Base-by-base conservation (phyloP, 2,888 invertebrate genomes). In the Drosophila seclusa region DNA sequence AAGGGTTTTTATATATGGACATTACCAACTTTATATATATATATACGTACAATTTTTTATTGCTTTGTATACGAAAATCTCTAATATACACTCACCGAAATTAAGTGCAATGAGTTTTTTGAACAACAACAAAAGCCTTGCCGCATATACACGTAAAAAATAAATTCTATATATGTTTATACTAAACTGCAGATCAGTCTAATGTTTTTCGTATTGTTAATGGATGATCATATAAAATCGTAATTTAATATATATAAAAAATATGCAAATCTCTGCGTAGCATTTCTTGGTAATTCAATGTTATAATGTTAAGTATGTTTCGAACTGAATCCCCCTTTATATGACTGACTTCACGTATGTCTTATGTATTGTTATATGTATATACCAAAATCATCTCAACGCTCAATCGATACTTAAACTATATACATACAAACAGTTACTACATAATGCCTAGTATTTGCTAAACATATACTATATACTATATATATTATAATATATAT, bases 331-430 rank as follows among this genome's bases (percentile, higher is more conserved):
- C 53, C 77, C 77, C 78, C 57, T 72, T 49, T 79, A 80, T 72
- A 61, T 85, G 87, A 77, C 81, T 85, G 86, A 79, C 69, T 73
- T 87, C 87, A 88, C 83, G 89, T 85, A 85, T 85, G 89, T 85
- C 85, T 88, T 83, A 90, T 85, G 90, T 86, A 86, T 86, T 90
- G 89, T 85, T 85, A 76, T 74, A 89, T 85, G 90, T 85, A 85
- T 86, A 84, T 86, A 87, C 70, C 55, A 66, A 85, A 61, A 73
- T 88, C 89, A 90, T 88, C 69, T 85, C 68, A 80, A 63, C 62
- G 83, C 90, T 84, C 86, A 61, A 82, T 68, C 66, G 73, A 66
- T 81, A 80, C 77, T 49, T 65, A 59, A 68, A 69, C 61, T 71
- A 52, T 76, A 73, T 72, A 82, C 61, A 75, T 69, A 68, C 50